phyloP scores from a whole-genome alignment of 2,797 vertebrate genomes.

The Pipistrellus pipistrellus region DNA sequence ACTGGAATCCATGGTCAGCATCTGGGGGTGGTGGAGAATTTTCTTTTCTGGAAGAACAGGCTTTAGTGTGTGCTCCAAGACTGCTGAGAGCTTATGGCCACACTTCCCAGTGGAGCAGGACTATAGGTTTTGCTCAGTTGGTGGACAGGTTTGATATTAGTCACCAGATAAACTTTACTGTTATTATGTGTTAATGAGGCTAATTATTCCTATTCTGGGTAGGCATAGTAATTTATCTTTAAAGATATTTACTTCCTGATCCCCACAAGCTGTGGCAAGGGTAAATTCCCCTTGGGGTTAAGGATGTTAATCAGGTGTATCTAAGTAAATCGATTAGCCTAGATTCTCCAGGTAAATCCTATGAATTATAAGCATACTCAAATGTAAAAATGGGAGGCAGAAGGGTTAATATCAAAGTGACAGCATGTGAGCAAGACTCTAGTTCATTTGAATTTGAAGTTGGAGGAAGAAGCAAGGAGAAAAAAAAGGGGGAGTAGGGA shows the following conservation, averaged over 20 bases:
- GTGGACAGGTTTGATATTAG: background rate
- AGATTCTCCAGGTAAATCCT: background rate
- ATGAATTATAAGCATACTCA: background rate
- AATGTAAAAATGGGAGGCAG: background rate
- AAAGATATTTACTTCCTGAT: background rate
- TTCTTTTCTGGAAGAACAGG: background rate
- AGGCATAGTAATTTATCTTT: background rate
- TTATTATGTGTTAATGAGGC: background rate
- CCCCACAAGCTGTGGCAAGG: background rate
- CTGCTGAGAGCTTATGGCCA: background rate
- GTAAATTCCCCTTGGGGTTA: background rate
- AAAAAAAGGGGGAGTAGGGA: background rate
- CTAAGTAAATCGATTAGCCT: background rate
- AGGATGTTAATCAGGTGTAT: background rate
- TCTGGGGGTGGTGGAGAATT: background rate
- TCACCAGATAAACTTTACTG: background rate
- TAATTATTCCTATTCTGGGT: background rate
- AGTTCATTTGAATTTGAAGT: background rate
- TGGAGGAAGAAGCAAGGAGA: background rate
- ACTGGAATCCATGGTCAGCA: background rate
- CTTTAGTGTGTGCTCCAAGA: background rate
- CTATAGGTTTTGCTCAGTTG: background rate
- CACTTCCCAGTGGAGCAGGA: background rate
- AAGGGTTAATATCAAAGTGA: background rate
- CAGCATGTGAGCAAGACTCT: background rate